Conservation (phyloP, 1,140 invertebrate species). For the Dinoponera quadriceps region DNA sequence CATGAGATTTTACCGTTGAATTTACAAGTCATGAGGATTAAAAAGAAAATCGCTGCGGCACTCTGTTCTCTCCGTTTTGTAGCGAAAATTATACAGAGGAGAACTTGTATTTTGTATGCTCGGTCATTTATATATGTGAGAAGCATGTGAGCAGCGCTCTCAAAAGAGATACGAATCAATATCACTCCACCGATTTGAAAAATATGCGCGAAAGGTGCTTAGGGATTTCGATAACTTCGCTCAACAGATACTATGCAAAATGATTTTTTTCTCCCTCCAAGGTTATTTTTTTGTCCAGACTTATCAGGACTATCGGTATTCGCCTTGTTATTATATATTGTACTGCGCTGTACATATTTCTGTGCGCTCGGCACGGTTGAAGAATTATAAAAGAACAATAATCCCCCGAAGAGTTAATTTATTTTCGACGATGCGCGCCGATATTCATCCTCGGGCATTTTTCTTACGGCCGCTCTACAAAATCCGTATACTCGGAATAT, state of each 20-base stretch:
- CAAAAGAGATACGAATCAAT: neutral
- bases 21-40: too few relatives aligned
- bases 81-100: too few relatives aligned
- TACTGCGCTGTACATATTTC: neutral
- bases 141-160: neutral
- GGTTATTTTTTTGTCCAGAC: neutral
- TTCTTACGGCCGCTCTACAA: neutral
- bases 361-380: neutral
- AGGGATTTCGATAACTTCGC: neutral
- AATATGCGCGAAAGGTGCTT: neutral
- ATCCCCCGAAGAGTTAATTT: neutral
- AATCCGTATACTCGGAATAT: neutral
- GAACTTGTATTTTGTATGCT: too few relatives aligned
- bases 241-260: constrained; percentile 7
- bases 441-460: neutral
- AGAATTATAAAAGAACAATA: constrained; percentile 11
- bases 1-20: too few relatives aligned
- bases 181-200: neutral
- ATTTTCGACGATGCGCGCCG: neutral
- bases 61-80: too few relatives aligned
- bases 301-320: neutral
- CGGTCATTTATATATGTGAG: too few relatives aligned
- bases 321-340: neutral
- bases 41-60: too few relatives aligned
- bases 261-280: constrained; percentile 3